Evolutionary conservation across 2,113 vertebrate genomes (phyloP), one percentile per base, ranked within the genome.

Genomic region (Atherinomorus stipes): DNA sequence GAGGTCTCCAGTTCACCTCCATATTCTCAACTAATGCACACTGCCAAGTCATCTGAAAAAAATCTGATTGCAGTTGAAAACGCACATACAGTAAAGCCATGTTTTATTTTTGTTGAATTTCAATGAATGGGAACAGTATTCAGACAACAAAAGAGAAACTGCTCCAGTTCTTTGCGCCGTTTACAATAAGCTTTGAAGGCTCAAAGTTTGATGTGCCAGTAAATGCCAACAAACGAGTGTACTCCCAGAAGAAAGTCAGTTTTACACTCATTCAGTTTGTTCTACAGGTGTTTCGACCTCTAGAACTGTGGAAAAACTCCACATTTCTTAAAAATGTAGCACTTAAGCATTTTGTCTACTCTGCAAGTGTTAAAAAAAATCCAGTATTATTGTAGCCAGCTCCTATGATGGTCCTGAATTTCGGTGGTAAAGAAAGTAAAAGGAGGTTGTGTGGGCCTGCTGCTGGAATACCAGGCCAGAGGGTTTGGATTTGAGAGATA

Each of bases 391-490:
- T 84, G 83, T 83, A 81, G 88, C 85, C 74, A 72, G 69, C 51
- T 80, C 88, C 85, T 78, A 80, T 87, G 87, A 88, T 57, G 76
- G 82, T 78, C 81, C 34, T 13, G 18, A 1, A 51, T 73, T 82
- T 71, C 68, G n/a, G 72, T 56, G 76, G 81, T 66, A 62, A 60
- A 77, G 73, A 71, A 18, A 11, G 66, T 25, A 63, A 40, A n/a
- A 31, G 60, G 28, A 53, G 22, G 37, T 47, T 12, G 13, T 51
- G 61, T n/a, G 8, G 21, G 67, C 44, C 59, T 70, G 76, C 73
- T 23, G 42, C 56, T 61, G 49, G 38, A 42, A 63, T 54, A 76
- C 34, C 47, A 73, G 84, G 70, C 79, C 84, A 67, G 77, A 84
- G 75, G 81, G 65, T 76, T 78, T 73, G 64, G 69, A 67, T 10